Conservation (phyloP, 2,797 vertebrate species). For the Sitta carolinensis region DNA sequence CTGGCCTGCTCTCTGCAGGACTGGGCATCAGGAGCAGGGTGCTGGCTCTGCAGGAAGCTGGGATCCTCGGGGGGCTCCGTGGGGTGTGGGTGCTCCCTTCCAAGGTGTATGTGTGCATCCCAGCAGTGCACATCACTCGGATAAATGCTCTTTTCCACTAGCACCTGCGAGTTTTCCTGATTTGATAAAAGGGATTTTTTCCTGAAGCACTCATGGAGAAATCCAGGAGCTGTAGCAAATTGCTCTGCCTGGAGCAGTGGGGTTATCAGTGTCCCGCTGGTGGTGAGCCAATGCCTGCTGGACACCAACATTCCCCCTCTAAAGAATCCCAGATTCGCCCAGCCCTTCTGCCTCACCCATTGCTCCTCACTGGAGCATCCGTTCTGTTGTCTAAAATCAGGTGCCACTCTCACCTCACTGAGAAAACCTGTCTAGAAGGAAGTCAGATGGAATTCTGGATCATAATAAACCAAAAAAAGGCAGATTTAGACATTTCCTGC, state of each 20-base stretch:
- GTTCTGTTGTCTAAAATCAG: neutral
- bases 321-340: neutral
- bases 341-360: neutral
- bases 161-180: accelerated
- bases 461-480: neutral
- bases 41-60: accelerated
- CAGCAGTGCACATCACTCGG: accelerated
- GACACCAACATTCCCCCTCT: neutral
- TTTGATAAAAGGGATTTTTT: neutral
- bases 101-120: neutral
- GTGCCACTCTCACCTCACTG: neutral
- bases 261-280: accelerated
- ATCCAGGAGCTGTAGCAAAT: neutral
- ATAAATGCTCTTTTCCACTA: neutral
- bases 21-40: accelerated
- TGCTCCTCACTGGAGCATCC: neutral
- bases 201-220: neutral
- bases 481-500: neutral
- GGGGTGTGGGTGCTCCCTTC: no score
- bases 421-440: neutral
- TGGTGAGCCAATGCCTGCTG: neutral
- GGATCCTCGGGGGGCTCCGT: accelerated
- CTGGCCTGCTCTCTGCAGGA: accelerated
- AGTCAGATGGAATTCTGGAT: neutral
- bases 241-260: neutral